Conservation (phyloP, 53 echinoderm and acorn worm genomes). For the Temnopleurus reevesii region DNA sequence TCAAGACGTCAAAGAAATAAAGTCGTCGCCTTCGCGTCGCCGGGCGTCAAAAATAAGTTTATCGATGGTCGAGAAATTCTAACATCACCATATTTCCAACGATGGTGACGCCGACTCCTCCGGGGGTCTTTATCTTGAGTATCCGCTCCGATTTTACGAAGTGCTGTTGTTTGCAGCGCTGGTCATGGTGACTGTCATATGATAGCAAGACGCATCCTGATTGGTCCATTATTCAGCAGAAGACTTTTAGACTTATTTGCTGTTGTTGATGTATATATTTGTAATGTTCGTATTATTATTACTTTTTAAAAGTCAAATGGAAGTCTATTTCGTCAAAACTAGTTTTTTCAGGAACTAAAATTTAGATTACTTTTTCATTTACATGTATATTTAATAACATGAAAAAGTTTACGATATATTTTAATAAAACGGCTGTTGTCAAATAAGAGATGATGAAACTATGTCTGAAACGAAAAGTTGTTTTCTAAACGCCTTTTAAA, state of each 20-base stretch:
- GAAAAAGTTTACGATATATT: too few relatives aligned
- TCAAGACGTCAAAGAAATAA: too few relatives aligned
- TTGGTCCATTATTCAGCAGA: conserved; percentile 30
- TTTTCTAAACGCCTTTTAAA: not conserved
- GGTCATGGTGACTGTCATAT: conserved; percentile 63
- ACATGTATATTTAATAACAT: not conserved
- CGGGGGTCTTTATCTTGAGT: not conserved
- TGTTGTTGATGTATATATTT: too few relatives aligned
- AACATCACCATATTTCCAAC: not conserved
- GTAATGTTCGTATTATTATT: too few relatives aligned
- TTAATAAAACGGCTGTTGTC: not conserved
- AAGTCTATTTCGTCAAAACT: not conserved
- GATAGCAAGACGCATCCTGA: not conserved
- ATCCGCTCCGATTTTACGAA: not conserved
- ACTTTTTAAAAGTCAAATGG: not conserved
- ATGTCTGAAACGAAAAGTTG: not conserved
- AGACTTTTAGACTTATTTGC: not conserved
- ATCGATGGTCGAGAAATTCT: too few relatives aligned
- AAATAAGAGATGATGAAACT: not conserved
- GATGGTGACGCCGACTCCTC: not conserved
- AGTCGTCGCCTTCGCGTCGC: too few relatives aligned
- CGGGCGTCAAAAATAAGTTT: too few relatives aligned
- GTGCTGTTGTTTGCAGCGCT: conserved; percentile 46
- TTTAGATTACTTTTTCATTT: not conserved
- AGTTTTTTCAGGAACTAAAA: not conserved